Evolutionary conservation across 2,797 vertebrate species (phyloP), one percentile per base, ranked within the genome.

Genomic region (Vireo griseus): DNA sequence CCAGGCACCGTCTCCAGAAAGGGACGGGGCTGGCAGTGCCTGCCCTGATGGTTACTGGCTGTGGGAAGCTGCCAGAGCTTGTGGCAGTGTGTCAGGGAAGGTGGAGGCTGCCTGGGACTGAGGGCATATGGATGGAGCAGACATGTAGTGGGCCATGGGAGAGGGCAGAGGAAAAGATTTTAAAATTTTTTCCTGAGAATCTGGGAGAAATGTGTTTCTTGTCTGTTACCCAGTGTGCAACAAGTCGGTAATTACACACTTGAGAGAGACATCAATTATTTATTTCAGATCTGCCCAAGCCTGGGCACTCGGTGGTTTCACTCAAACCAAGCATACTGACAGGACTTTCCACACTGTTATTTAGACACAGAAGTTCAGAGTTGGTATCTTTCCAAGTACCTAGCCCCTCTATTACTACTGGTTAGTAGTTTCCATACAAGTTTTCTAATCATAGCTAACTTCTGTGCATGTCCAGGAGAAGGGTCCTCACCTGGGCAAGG

Each of bases 261-360:
- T 4, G 21, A 31, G 51, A 65, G 37, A 26, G 14, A 16, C 20
- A 17, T 40, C 13, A 50, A 0, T 77, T 57, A 33, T 21, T 58
- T 51, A 51, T 65, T 71, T 26, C 58, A 65, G 50, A 18, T 26
- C 31, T 19, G 16, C 63, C n/a, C 10, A 19, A 33, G 25, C n/a
- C 42, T 39, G n/a, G 44, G 50, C 0, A 1, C 24, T 63, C 0
- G 0, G 25, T 39, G 33, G 12, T 63, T 62, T 44, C 65, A 50
- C 55, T 25, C 40, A 54, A 54, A 35, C 44, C 35, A 54, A 16
- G 40, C 9, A 3, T n/a, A 25, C 44, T 44, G 26, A 7, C 12
- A 76, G 50, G 17, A 16, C 29, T 35, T 63, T 12, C 18, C 25
- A 35, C 15, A 7, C 15, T 0, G 0, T 31, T 45, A 5, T 6